phyloP scores from a whole-genome alignment of 2,797 vertebrate species.

The Spinibarbus caldwelli region DNA sequence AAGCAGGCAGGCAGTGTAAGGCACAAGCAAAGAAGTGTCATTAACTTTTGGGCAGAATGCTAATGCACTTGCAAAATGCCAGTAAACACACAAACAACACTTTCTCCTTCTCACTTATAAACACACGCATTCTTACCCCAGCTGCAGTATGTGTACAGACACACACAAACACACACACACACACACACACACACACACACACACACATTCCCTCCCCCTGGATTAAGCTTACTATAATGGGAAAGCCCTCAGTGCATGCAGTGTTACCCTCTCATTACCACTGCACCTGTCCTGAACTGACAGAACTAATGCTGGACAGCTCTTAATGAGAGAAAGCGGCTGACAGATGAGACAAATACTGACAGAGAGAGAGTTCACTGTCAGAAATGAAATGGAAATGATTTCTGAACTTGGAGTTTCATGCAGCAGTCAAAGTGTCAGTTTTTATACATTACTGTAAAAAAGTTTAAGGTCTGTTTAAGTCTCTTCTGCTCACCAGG shows the following conservation, averaged over 20 bases:
- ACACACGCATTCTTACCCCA: constrained; percentile 22
- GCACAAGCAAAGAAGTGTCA: not conserved
- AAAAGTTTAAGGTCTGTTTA: not conserved
- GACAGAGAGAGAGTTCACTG: constrained; percentile 5
- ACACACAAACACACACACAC: not conserved
- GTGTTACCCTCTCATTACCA: constrained; percentile 49
- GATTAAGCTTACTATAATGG: constrained; percentile 51
- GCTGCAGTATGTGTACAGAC: not conserved
- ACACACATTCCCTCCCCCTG: constrained; percentile 9
- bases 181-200: not conserved
- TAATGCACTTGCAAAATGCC: not conserved
- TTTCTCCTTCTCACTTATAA: not conserved
- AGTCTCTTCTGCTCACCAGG: not conserved
- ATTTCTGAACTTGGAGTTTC: not conserved
- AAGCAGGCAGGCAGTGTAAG: not conserved
- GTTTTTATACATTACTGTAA: not conserved
- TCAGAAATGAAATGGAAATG: not conserved
- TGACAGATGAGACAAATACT: constrained; percentile 37
- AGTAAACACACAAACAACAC: not conserved
- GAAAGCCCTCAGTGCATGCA: constrained; percentile 44
- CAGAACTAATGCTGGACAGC: constrained; percentile 35
- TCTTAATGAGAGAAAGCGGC: constrained; percentile 46
- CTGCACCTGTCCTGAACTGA: constrained; percentile 55
- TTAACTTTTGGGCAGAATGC: not conserved
- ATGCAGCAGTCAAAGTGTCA: not conserved